Evolutionary conservation across 2,888 invertebrate species (phyloP).

Genomic region (Acrobeloides nanus): DNA sequence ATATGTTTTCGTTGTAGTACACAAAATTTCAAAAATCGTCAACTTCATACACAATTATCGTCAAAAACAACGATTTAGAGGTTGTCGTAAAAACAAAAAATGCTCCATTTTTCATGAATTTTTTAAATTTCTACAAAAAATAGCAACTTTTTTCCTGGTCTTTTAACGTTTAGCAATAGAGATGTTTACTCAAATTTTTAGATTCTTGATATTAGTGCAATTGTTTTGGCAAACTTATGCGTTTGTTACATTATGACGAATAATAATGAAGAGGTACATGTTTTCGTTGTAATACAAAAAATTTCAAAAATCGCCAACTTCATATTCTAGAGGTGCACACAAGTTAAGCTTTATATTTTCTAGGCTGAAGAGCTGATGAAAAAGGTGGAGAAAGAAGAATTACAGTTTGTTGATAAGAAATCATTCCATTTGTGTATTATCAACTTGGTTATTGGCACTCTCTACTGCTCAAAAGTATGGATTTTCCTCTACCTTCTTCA

Average conservation of each 20-base stretch:
- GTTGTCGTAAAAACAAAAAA: no score
- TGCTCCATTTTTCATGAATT: no score
- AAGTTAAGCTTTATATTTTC: conserved; percentile 5
- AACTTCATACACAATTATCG: no score
- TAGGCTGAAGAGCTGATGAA: conserved; percentile 91
- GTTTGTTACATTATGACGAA: conserved; percentile 98
- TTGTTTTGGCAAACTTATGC: conserved; percentile 92
- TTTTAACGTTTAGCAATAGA: background rate
- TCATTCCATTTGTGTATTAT: conserved; percentile 93
- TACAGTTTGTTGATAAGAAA: conserved; percentile 84
- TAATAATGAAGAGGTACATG: conserved; percentile 93
- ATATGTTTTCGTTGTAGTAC: no score
- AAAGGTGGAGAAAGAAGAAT: conserved; percentile 92
- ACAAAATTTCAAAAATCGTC: no score
- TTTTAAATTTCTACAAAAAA: no score
- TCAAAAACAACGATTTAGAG: no score
- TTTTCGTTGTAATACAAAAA: no score
- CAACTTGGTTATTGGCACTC: conserved; percentile 92
- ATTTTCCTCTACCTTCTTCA: conserved; percentile 2
- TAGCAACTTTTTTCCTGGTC: no score
- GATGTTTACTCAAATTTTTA: conserved; percentile 14
- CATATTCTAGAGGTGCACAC: background rate
- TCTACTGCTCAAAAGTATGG: conserved; percentile 79
- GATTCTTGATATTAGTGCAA: conserved; percentile 85
- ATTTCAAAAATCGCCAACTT: conserved; percentile 35